Evolutionary conservation across 2,888 invertebrate genomes (phyloP), one percentile per base, ranked within the genome.

Genomic region (Aleiodes alternator): DNA sequence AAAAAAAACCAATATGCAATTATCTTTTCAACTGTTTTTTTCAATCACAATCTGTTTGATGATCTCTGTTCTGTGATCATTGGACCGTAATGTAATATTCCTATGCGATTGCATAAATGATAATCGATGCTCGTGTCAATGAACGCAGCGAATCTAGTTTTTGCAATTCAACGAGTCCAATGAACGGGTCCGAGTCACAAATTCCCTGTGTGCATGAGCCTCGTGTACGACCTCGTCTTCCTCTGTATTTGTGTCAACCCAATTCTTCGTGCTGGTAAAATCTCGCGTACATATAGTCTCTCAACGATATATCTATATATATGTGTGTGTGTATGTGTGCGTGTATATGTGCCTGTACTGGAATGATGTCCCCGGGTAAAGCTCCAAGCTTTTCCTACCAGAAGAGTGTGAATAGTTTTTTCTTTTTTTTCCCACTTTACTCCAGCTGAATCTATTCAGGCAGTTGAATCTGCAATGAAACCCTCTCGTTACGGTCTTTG

Each of bases 391-490:
- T 50, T 23, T 16, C 50, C 23, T n/a, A 16, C 66, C 66, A 11
- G 48, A 23, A 16, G 48, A 12, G 29, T 68, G 68, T 14, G 50
- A 68, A 51, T 68, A 31, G n/a, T 51, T 51, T 68, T 23, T 23
- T 23, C 2, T 23, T 23, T 23, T 64, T 64, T 11, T 50, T 23
- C 34, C 8, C 61, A 61, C 61, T 38, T 29, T 12, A 31, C 9
- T 51, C 7, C 3, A 9, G 14, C 14, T 50, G 66, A 51, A 29
- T 64, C 48, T 51, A 31, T 68, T 68, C 68, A 51, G 11, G 48
- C 23, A 16, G 68, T 29, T 51, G 68, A 68, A 68, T 68, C 68
- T 68, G 51, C 68, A 68, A 68, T 50, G 68, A 68, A 68, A 68
- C 53, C n/a, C 53, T 68, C 14, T 68, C 68, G 51, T 68, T 68